Base-by-base conservation (phyloP, 35 echinoderm and acorn worm genomes). In the Chiridota heheva region DNA sequence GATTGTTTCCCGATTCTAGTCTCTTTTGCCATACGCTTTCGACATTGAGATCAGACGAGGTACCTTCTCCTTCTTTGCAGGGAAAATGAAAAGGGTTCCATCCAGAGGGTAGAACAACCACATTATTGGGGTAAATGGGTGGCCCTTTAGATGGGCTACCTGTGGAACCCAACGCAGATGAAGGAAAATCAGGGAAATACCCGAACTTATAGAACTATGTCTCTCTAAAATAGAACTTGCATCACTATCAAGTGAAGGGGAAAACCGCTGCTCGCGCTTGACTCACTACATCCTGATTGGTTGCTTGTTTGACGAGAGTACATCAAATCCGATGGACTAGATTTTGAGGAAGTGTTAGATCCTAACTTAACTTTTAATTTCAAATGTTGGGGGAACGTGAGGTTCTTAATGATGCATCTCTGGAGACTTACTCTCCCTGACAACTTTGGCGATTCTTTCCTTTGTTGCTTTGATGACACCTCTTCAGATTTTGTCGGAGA, bases 221-320 rank as follows among this genome's bases (percentile, higher is more conserved):
- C 75, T 72, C 5, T 81, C 81, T 10, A 86, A 41, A 20, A 86
- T 18, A 1, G 87, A 86, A 29, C 87, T 86, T 27, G 65, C 32
- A 34, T 78, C 81, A 60, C 86, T 89, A 26, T 90, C 87, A 31
- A 76, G 58, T 27, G 83, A 73, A 44, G 87, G 88, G 41, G 88
- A 90, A 47, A 90, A 51, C 76, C 84, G 33, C 80, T 90, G 49
- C 87, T 90, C 30, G 77, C 60, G 62, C 92, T 96, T 10, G 78
- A 70, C 36, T 96, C 92, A 86, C 92, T 96, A 36, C 62, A 79
- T 7, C 68, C 35, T 20, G 92, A 96, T 37, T 96, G 92, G 29
- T 73, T 44, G 44, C 92, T 96, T 84, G 81, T 57, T 68, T 84
- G 13, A 72, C 55, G 2, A 84, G 33, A 58, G 75, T 37, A 46